Evolutionary conservation across 37 sponge, comb jelly and placozoan genomes (phyloP), one percentile per base, ranked within the genome.

Genomic region (Chondrosia reniformis): DNA sequence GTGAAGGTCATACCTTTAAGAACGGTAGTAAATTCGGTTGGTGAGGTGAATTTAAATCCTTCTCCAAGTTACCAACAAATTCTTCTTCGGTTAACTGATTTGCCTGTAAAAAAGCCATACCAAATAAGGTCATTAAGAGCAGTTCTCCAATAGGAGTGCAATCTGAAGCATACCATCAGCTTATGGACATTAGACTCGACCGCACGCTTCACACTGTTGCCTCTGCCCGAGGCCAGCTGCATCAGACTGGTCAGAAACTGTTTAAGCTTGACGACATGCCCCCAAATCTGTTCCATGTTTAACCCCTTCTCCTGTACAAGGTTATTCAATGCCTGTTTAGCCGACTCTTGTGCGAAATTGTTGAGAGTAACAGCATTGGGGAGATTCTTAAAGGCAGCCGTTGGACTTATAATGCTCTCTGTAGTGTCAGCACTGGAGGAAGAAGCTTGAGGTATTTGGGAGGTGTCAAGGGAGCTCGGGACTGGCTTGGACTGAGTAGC

Each of bases 21-120:
- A 91, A 91, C 13, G 91, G 91, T 3, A 91, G 81, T 36, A 91
- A 67, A 30, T 67, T 83, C 19, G 87, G 87, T 55, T 91, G 91
- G 57, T 91, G 91, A 38, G 85, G 83, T 31, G 91, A 91, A 30
- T 84, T 79, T n/a, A 91, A 62, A 54, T 86, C 87, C 1, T 76
- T 46, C 78, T 91, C 87, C 40, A 91, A 77, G 42, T 72, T 78
- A 33, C 38, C 55, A 21, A 87, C 91, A 91, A 91, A 91, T 41
- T 86, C 84, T 33, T 86, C 87, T 33, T 91, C 91, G 33, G 63
- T 80, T 12, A 91, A 81, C 36, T 45, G 39, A 4, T 84, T 87
- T 17, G 76, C 67, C 91, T 91, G 49, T 15, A 33, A 7, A 27
- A 49, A 49, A 19, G 15, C 52, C 10, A 49, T 15, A 49, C 15